A percentile compares a stretch with the other conserved stretches of the same genome.
Conservation (phyloP, 1,140 invertebrate species). For the Drosophila persimilis region DNA sequence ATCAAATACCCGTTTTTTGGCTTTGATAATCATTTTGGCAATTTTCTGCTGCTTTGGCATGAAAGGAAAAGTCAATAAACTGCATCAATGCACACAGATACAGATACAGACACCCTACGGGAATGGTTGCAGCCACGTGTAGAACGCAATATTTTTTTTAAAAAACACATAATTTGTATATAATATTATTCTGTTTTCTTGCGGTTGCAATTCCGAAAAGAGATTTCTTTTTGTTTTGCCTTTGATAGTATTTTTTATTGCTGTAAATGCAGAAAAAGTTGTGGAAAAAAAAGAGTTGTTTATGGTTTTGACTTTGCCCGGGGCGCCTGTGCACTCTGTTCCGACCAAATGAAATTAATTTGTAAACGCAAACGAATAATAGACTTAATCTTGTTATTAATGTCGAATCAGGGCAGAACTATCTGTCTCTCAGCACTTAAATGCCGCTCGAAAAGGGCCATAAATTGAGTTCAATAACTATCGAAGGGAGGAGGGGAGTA, state of each 20-base stretch:
- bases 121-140: slow-evolving; percentile 35
- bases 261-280: slow-evolving; percentile 63
- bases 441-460: slow-evolving; percentile 30
- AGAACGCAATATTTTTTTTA: slow-evolving; percentile 5
- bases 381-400: slow-evolving; percentile 66
- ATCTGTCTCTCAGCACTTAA: slow-evolving; percentile 20
- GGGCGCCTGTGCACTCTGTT: slow-evolving; percentile 11
- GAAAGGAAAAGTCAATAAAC: slow-evolving; percentile 62
- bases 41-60: slow-evolving; percentile 13
- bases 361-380: slow-evolving; percentile 57
- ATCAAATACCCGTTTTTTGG: slow-evolving; percentile 21
- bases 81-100: background rate
- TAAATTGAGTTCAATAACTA: slow-evolving; percentile 56
- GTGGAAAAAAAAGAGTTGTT: slow-evolving; percentile 37
- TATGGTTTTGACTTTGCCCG: slow-evolving; percentile 5
- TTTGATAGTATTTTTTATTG: slow-evolving; percentile 45
- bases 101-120: background rate
- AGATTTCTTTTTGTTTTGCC: slow-evolving; percentile 6
- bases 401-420: slow-evolving; percentile 32
- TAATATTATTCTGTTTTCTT: slow-evolving; percentile 21
- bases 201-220: background rate
- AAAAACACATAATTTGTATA: background rate
- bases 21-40: slow-evolving; percentile 23
- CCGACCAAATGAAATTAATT: slow-evolving; percentile 50
- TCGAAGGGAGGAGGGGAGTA: slow-evolving; percentile 11